Conservation (phyloP, 1,140 invertebrate genomes). For the Metaphire vulgaris region DNA sequence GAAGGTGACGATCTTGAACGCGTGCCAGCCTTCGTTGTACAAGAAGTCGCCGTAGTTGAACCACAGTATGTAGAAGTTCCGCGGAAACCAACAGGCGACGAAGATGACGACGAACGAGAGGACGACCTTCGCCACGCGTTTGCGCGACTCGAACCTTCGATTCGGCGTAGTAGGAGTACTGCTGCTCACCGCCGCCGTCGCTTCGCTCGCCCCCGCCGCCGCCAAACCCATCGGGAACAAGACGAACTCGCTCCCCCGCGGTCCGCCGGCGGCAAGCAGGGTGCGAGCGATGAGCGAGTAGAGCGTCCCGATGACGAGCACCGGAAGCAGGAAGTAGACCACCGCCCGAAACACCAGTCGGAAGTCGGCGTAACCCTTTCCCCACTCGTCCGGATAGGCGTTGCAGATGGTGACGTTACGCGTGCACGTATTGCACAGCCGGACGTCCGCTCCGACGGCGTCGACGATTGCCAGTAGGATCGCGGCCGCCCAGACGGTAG, state of each 20-base stretch:
- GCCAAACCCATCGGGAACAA: no score
- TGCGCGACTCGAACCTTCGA: constrained; percentile 70
- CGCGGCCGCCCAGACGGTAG: neutral
- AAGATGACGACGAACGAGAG: constrained; percentile 85
- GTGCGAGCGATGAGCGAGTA: constrained; percentile 9
- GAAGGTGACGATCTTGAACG: neutral
- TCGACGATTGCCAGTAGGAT: neutral
- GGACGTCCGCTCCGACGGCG: neutral
- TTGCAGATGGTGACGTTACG: neutral
- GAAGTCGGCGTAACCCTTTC: neutral
- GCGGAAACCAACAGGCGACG: constrained; percentile 78
- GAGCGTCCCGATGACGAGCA: constrained; percentile 18
- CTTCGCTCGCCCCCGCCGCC: neutral
- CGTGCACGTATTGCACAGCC: neutral
- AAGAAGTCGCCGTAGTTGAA: constrained; percentile 64
- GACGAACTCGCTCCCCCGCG: no score
- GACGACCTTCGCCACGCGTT: constrained; percentile 84
- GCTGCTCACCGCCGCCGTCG: neutral
- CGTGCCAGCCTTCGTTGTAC: neutral
- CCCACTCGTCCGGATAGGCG: neutral
- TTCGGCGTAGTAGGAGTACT: neutral
- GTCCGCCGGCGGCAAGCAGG: neutral
- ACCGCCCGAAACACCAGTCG: neutral
- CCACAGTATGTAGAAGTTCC: constrained; percentile 80
- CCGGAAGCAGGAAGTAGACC: constrained; percentile 16